phyloP scores from a whole-genome alignment of 2,797 vertebrate genomes.

The Phalanger gymnotis region DNA sequence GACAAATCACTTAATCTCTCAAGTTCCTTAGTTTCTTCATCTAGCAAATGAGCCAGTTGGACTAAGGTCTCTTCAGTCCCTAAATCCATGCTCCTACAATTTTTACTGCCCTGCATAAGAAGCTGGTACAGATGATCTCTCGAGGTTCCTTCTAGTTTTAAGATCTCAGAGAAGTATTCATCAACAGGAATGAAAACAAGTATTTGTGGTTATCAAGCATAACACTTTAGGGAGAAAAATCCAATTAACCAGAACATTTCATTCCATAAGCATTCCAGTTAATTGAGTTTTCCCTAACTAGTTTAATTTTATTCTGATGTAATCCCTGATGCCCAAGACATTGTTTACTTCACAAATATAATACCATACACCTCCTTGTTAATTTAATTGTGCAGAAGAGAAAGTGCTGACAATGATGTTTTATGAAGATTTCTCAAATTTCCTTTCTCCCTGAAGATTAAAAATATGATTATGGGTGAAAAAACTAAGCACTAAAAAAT shows the following conservation, averaged over 20 bases:
- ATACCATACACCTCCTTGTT: slow-evolving; percentile 31
- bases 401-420: background rate
- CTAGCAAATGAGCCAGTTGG: background rate
- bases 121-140: background rate
- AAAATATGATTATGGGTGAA: slow-evolving; percentile 28
- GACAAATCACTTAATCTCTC: background rate
- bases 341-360: slow-evolving; percentile 39
- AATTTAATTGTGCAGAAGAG: background rate
- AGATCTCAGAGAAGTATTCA: background rate
- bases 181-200: background rate
- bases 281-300: slow-evolving; percentile 11
- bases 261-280: background rate
- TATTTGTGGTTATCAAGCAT: background rate
- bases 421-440: slow-evolving; percentile 41
- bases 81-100: background rate
- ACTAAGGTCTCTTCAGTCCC: background rate
- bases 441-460: slow-evolving; percentile 26
- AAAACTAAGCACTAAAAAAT: background rate
- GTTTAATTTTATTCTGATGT: background rate
- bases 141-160: background rate
- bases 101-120: background rate
- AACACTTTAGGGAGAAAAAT: background rate
- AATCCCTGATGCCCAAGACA: slow-evolving; percentile 9
- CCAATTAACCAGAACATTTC: slow-evolving; percentile 7
- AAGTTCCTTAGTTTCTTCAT: background rate